Evolutionary conservation across 2,113 vertebrate species (phyloP).

Genomic region (Phycodurus eques): DNA sequence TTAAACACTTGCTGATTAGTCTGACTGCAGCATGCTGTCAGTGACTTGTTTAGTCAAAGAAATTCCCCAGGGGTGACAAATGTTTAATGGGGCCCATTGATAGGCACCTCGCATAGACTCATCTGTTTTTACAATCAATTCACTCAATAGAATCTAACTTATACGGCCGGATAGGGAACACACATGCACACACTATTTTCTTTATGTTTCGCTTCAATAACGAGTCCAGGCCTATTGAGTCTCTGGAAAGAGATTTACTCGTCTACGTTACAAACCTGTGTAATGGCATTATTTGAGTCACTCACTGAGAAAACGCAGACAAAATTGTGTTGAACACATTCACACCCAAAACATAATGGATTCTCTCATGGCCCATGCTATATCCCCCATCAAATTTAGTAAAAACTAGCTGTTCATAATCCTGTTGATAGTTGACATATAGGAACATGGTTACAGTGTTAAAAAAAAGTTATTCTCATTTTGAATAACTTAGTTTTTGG

Average conservation of each 20-base stretch:
- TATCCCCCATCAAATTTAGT: not conserved
- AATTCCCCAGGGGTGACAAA: constrained; percentile 48
- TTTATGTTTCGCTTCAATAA: constrained; percentile 7
- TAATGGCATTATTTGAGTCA: constrained; percentile 5
- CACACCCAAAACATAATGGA: not conserved
- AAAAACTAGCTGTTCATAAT: not conserved
- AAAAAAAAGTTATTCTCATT: not conserved
- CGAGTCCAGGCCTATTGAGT: constrained; percentile 9
- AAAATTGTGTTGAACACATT: not conserved
- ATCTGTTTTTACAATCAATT: constrained; percentile 53
- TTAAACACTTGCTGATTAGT: constrained; percentile 66
- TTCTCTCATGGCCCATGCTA: not conserved
- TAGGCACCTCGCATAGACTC: constrained; percentile 55
- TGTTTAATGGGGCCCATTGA: constrained; percentile 64
- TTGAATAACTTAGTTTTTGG: not conserved
- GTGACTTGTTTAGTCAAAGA: constrained; percentile 57
- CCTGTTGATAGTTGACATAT: not conserved
- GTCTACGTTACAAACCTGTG: not conserved
- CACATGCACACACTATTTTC: constrained; percentile 10
- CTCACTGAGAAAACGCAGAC: not conserved
- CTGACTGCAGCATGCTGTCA: constrained; percentile 54
- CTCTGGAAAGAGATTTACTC: constrained; percentile 7
- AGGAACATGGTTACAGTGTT: not conserved
- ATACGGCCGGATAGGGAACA: constrained; percentile 13
- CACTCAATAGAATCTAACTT: constrained; percentile 38